Evolutionary conservation across 2,888 invertebrate genomes (phyloP), one percentile per base, ranked within the genome.

Genomic region (Sminthurides aquaticus): DNA sequence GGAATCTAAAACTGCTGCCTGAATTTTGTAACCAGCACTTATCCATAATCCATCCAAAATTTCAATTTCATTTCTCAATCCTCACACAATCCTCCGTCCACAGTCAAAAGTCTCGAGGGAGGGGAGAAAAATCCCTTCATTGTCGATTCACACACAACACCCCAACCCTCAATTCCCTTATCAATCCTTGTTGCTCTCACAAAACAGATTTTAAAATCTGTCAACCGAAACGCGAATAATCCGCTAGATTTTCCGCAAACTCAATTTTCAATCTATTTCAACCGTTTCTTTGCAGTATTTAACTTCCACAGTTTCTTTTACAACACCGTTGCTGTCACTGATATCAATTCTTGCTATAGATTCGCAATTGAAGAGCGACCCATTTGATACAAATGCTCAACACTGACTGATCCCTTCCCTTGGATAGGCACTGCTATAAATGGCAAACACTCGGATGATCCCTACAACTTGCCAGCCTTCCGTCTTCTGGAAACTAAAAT

Each of bases 1-100:
- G 64, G 64, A 64, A 58, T 43, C 64, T 52, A 58, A 58, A 57
- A 64, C 64, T 64, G 57, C 57, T 62, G 62, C 57, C 64, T 64
- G 61, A 63, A 64, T 67, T 34, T 34, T 34, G 5, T 34, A 34
- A 15, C 57, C 66, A 62, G 52, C 65, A 69, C 67, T 73, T 72
- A 73, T 69, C 73, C 73, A 73, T 73, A 73, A 67, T 73, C 73
- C 73, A 73, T 72, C 66, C 69, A 71, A 66, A 66, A 69, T 72
- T 64, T 66, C 67, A 69, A 66, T 72, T 67, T 71, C 72, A 72
- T 72, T 65, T 69, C 71, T 69, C 65, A 60, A 27, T 64, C 58
- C 52, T 5, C 24, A 55, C 3, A 11, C 25, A 3, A 5, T 3
- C 24, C 3, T 34, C 5, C 20, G 24, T 58, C 57, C 24, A 15